A percentile compares a stretch with the other conserved stretches of the same genome.
These are phyloP conservation scores for Hyperoplus immaculatus DNA, from an alignment of 2,797 vertebrate genomes.

Conservation along the genomic window DNA sequence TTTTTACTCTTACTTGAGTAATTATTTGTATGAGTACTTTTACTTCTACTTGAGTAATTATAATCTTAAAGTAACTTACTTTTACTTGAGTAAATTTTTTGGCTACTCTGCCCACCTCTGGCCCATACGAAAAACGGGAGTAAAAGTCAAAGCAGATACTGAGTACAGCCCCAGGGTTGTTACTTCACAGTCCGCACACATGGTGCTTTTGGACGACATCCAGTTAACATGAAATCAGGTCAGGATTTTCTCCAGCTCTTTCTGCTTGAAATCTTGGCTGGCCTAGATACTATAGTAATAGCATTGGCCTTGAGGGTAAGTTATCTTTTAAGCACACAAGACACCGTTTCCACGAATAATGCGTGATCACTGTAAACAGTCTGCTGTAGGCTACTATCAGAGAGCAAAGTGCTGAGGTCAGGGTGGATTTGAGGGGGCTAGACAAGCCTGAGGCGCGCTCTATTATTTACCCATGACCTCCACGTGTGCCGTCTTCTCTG, in stretches of 20 bases:
- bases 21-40: too few relatives aligned
- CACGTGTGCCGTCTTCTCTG: slow-evolving; percentile 69
- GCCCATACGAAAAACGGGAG: slow-evolving; percentile 35
- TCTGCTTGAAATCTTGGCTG: neutral
- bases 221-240: slow-evolving; percentile 75
- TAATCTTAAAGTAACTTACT: too few relatives aligned
- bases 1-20: too few relatives aligned
- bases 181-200: slow-evolving; percentile 70
- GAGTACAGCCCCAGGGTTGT: slow-evolving; percentile 64
- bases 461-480: slow-evolving; percentile 66
- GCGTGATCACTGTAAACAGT: slow-evolving; percentile 21
- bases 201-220: slow-evolving; percentile 64
- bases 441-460: slow-evolving; percentile 42
- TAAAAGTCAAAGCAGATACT: slow-evolving; percentile 71
- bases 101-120: too few relatives aligned
- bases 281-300: slow-evolving; percentile 44
- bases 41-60: too few relatives aligned
- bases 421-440: neutral
- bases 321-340: slow-evolving; percentile 29
- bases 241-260: slow-evolving; percentile 64
- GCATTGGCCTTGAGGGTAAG: slow-evolving; percentile 33
- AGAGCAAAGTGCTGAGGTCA: slow-evolving; percentile 60
- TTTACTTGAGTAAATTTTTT: too few relatives aligned
- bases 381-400: slow-evolving; percentile 34
- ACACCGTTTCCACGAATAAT: slow-evolving; percentile 20